Conservation (phyloP, 2,113 vertebrate genomes). For the Vombatus ursinus region DNA sequence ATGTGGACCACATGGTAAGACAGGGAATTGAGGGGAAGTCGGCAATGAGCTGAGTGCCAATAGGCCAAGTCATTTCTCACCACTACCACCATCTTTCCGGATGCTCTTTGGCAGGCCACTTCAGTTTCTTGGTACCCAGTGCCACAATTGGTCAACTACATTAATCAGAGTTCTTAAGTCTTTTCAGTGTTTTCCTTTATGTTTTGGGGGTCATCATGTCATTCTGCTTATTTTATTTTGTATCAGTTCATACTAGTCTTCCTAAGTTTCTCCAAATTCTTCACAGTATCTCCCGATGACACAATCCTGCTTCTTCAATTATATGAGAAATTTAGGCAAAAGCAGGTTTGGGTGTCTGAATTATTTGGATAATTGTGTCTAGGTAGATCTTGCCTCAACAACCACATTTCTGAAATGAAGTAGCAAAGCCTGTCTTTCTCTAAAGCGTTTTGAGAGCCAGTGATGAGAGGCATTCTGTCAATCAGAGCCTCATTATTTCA, state of each 20-base stretch:
- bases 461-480: background rate
- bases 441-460: background rate
- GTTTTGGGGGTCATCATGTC: background rate
- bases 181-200: background rate
- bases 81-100: background rate
- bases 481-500: conserved; percentile 1
- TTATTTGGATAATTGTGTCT: background rate
- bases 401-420: background rate
- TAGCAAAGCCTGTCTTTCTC: background rate
- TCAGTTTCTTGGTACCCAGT: background rate
- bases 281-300: background rate
- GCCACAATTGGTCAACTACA: background rate
- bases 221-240: background rate
- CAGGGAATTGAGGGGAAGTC: background rate
- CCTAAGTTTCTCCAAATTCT: background rate
- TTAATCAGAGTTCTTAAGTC: background rate
- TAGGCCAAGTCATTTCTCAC: background rate
- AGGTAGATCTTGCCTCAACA: background rate
- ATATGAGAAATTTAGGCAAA: background rate
- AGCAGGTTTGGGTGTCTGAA: background rate
- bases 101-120: background rate
- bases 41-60: background rate
- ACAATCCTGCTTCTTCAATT: background rate
- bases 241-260: background rate
- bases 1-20: background rate